phyloP scores from a whole-genome alignment of 2,113 vertebrate species.

The Saccopteryx bilineata region DNA sequence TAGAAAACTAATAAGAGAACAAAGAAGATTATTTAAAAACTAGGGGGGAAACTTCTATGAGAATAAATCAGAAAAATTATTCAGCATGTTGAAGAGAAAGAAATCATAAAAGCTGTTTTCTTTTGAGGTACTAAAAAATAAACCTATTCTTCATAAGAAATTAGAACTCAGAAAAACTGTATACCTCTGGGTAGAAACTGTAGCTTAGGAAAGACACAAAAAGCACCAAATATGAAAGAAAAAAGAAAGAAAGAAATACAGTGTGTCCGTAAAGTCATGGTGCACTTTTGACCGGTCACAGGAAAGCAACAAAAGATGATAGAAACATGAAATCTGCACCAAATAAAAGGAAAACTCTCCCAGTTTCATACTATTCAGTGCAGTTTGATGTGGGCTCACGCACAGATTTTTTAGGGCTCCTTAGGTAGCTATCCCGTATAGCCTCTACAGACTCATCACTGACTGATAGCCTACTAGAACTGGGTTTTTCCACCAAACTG shows the following conservation, averaged over 20 bases:
- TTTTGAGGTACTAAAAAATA: background rate
- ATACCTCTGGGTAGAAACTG: background rate
- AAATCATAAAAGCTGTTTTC: background rate
- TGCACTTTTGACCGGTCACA: too few species aligned
- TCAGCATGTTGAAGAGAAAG: background rate
- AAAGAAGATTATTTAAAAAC: slow-evolving; percentile 6
- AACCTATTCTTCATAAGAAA: background rate
- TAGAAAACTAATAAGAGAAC: slow-evolving; percentile 7
- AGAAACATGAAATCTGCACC: too few species aligned
- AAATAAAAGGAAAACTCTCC: too few species aligned
- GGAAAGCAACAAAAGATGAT: too few species aligned
- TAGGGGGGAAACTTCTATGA: background rate
- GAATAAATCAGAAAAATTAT: slow-evolving; percentile 32
- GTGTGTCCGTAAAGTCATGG: too few species aligned
- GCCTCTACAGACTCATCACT: too few species aligned
- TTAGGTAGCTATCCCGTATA: too few species aligned
- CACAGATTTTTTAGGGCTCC: too few species aligned
- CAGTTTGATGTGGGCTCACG: too few species aligned
- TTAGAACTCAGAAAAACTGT: background rate
- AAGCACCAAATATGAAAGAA: background rate
- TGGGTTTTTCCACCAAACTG: too few species aligned
- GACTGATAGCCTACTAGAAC: too few species aligned
- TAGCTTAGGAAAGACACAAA: background rate
- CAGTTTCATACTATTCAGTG: too few species aligned
- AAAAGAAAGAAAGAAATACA: background rate